Base-by-base conservation (phyloP, 2,797 vertebrate genomes). In the Zalophus californianus region DNA sequence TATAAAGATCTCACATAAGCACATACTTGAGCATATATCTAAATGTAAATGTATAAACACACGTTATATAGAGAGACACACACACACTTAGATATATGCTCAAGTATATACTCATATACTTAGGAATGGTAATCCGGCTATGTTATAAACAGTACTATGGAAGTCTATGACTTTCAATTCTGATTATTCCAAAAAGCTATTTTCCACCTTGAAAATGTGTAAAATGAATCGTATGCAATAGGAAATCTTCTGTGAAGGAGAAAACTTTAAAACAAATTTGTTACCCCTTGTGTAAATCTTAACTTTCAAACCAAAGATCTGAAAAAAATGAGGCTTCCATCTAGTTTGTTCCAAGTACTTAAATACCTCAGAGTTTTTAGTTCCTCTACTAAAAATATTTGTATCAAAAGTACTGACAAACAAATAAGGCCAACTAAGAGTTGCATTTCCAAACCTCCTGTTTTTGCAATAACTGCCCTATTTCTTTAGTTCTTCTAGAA, bases 171-270 rank as follows among this genome's bases (percentile, higher is more conserved):
- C 52, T 87, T 95, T 84, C 70, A 94, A 66, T 29, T 77, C 35
- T 64, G 27, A 91, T 41, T 90, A 66, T 50, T 84, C 56, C 35
- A 41, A 91, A 95, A 91, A 91, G 25, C 48, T 91, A 35, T 25
- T 86, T 91, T 95, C 73, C 23, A 84, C 64, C 95, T 94, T 20
- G n/a, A 96, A 97, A 93, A 62, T 56, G 38, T 70, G 7, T 48
- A 41, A 73, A 90, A 70, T 21, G 20, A 91, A 86, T 29, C 73
- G 92, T 52, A 91, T 62, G 16, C 60, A 95, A 86, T 8, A 94
- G 52, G 50, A 96, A 91, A 54, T 88, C 29, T 72, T 94, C 50
- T 83, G 35, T 93, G 88, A 94, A 82, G 25, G 29, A 35, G 50
- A 86, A 54, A 54, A 25, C 52, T 85, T 97, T 93, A 58, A 54